Base-by-base conservation (phyloP, 64 coral and sea anemone species). In the Montipora efflorescens region DNA sequence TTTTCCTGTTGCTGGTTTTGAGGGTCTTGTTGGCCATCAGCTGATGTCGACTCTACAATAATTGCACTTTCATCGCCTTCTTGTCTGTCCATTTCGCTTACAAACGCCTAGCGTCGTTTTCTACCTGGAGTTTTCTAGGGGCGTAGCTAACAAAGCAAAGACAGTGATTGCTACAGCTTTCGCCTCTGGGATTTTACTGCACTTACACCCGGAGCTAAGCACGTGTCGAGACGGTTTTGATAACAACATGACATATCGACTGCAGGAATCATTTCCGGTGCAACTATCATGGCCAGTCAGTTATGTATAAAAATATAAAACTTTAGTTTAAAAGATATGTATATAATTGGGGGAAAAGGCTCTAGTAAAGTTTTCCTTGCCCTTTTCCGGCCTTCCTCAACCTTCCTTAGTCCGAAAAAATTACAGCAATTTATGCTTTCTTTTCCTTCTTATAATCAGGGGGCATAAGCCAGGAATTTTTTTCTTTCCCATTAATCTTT, bases 241-340 rank as follows among this genome's bases (percentile, higher is more conserved):
- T 22, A 22, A 21, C 70, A 55, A 76, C 74, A 76, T 76, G 74
- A 76, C 36, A 76, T 14, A 76, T 36, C 5, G 23, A 36, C 74
- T 44, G 28, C 28, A 76, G 74, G 74, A 76, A 76, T 76, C 74
- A 76, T 76, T 76, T 76, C 74, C 74, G 44, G 36, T 76, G 74
- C 74, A 14, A 13, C 74, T 76, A 76, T 14, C 74, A 76, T 76
- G 52, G 52, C 52, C 52, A 55, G 52, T 55, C 52, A 55, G 52
- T 55, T 55, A 55, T 2, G 52, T 55, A 55, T 69, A 69, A 69
- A 69, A 69, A 22, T 74, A 44, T 74, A 28, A 25, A 74, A 74
- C 15, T 74, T 22, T 25, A 9, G 22, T 8, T 74, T 74, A 74
- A 74, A 74, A 20, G 52, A 74, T 74, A 74, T 74, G 70, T 74